Evolutionary conservation across 1,140 invertebrate genomes (phyloP).

Genomic region (Schlechtendalia chinensis): DNA sequence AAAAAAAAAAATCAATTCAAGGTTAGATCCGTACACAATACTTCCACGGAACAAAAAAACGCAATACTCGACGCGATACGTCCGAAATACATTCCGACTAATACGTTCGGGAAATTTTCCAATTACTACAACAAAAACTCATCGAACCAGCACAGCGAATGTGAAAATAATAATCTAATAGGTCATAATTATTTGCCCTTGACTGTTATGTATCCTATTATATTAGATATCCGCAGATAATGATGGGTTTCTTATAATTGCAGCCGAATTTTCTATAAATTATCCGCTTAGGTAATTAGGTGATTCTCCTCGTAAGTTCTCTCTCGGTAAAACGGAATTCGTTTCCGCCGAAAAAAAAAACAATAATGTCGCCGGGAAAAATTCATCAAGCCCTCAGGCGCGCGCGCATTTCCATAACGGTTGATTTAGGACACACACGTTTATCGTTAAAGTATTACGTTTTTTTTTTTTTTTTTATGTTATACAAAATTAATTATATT

Average conservation of each 20-base stretch:
- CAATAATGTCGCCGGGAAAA: slow-evolving; percentile 7
- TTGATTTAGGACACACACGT: neutral
- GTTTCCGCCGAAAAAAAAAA: neutral
- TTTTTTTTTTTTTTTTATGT: neutral
- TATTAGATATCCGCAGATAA: neutral
- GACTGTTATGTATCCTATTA: neutral
- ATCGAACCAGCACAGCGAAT: neutral
- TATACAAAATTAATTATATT: slow-evolving; percentile 21
- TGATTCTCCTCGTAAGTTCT: neutral
- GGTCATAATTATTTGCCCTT: neutral
- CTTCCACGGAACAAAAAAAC: neutral
- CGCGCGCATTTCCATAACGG: neutral
- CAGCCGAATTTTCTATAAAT: neutral
- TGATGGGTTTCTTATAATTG: neutral
- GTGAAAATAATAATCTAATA: neutral
- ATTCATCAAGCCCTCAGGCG: slow-evolving; percentile 2
- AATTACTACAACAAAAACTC: slow-evolving; percentile 21
- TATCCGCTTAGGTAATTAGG: neutral
- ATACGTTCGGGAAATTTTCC: no score
- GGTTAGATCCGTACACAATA: neutral
- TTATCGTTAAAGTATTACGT: slow-evolving; percentile 1
- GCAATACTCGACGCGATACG: neutral
- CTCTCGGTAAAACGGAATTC: neutral
- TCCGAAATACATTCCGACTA: neutral
- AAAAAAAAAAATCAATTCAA: slow-evolving; percentile 19